A percentile compares a stretch with the other conserved stretches of the same genome.
phyloP scores from a whole-genome alignment of 1,140 invertebrate genomes.

The Cydia strobilella region DNA sequence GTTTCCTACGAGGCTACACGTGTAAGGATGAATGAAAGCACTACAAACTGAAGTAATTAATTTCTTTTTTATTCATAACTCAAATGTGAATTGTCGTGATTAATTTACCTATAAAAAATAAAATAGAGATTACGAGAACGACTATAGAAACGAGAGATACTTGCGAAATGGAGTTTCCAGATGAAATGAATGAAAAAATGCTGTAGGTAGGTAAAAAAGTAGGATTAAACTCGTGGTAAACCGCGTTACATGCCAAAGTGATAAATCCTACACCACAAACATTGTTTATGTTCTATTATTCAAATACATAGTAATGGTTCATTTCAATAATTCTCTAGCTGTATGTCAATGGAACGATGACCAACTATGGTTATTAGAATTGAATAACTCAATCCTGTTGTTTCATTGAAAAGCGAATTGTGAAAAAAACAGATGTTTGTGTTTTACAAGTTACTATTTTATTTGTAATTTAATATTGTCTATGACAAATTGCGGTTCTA shows the following conservation, averaged over 20 bases:
- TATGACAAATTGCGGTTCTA: no score
- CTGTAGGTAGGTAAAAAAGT: slow-evolving; percentile 9
- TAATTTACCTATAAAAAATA: no score
- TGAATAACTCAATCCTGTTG: background rate
- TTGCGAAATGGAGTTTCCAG: no score
- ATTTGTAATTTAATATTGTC: no score
- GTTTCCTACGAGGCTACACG: no score
- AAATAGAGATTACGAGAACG: no score
- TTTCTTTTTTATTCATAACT: no score
- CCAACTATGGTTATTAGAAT: background rate
- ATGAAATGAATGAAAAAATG: background rate
- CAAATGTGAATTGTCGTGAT: no score
- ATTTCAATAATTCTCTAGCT: slow-evolving; percentile 1
- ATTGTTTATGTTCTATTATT: background rate
- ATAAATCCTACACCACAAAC: slow-evolving; percentile 7
- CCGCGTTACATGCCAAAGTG: background rate
- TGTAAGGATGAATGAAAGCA: no score
- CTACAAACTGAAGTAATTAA: no score
- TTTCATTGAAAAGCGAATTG: background rate
- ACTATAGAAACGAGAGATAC: no score
- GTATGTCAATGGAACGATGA: background rate
- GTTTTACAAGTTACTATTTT: no score
- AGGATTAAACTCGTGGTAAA: background rate
- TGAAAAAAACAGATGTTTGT: background rate
- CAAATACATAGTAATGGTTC: slow-evolving; percentile 6